Base-by-base conservation (phyloP, 1,140 invertebrate genomes). In the Drosophila rufa region DNA sequence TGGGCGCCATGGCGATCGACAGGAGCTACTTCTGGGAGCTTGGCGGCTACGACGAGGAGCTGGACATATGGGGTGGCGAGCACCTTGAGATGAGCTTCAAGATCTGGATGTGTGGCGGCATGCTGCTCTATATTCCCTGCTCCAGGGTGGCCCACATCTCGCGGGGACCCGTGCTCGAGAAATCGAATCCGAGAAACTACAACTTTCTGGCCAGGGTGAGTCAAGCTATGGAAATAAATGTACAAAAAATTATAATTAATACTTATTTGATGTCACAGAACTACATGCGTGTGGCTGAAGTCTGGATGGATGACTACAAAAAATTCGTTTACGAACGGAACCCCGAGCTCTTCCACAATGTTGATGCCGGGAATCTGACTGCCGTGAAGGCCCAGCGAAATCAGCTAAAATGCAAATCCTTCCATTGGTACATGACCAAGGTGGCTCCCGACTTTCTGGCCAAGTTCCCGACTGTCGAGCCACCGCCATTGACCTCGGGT, bases 31-130 rank as follows among this genome's bases (percentile, higher is more conserved):
- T 99, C 93, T 99, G 98, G 96, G 97, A 99, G 93, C 94, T 99
- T 64, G 98, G 98, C 9, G 97, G 97, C 3, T 99, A 99, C 90
- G 98, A 99, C 93, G 95, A 95, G 22, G 95, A 95, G 19, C 95
- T 99, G 86, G 98, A 97, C 74, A 96, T 96, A 93, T 99, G 98
- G 98, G 99, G 99, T 25, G 99, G 98, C 15, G 99, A 99, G 93
- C 99, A 99, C 85, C 96, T 99, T 59, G 99, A 99, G 93, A 95
- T 99, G 50, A 98, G 98, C 53, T 99, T 99, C 80, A 98, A 99
- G 94, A 97, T 99, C 46, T 97, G 96, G 96, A 96, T 96, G 91
- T 97, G 96, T 77, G 98, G 94, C 93, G 99, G 99, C 87, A 96
- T 96, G 95, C 98, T 97, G 97, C 95, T 94, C 92, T 98, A 94